Evolutionary conservation across 2,888 invertebrate species (phyloP).

Genomic region (Plebejus anna): DNA sequence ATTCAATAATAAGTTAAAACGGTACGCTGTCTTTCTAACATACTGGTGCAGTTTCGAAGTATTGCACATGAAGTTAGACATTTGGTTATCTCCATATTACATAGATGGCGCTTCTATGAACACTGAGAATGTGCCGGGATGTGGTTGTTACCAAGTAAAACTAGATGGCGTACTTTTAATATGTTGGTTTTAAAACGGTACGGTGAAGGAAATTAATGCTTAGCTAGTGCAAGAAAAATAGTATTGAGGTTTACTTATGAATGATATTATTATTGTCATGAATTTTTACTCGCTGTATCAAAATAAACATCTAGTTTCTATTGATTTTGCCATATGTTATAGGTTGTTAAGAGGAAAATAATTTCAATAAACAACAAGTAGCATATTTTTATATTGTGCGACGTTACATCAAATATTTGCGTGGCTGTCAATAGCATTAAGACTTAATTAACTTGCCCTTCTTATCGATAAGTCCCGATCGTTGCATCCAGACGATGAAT

Average conservation of each 20-base stretch:
- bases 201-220: neutral
- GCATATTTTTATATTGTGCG: too few species aligned
- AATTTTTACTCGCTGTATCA: too few species aligned
- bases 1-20: neutral
- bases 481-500: conserved; percentile 68
- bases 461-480: conserved; percentile 59
- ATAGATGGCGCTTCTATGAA: conserved; percentile 20
- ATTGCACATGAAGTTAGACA: neutral
- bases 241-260: too few species aligned
- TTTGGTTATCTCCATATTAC: neutral
- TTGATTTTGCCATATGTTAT: too few species aligned
- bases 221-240: neutral
- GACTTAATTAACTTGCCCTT: conserved; percentile 51
- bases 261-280: too few species aligned
- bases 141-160: neutral
- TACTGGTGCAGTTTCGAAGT: neutral
- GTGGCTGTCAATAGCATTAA: conserved; percentile 33
- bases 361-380: too few species aligned
- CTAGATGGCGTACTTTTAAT: neutral
- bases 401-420: neutral
- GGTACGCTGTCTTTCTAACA: too few species aligned
- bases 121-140: neutral
- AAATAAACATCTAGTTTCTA: too few species aligned
- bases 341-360: too few species aligned
- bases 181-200: neutral